phyloP scores from a whole-genome alignment of 2,888 invertebrate genomes.

The Apodemia zela region DNA sequence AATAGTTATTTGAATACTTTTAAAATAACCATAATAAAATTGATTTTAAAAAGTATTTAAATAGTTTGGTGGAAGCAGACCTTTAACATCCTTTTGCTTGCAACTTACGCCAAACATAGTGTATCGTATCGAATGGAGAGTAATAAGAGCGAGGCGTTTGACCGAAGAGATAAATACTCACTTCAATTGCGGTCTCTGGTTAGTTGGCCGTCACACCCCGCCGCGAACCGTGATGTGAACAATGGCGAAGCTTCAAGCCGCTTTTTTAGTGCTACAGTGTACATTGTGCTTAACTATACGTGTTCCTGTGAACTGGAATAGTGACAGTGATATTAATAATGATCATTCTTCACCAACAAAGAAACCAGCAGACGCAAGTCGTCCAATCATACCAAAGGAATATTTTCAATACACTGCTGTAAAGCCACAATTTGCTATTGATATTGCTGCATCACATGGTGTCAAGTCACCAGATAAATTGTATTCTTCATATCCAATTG shows the following conservation, averaged over 20 bases:
- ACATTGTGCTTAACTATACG: conserved; percentile 57
- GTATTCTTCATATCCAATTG: conserved; percentile 55
- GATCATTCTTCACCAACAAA: conserved; percentile 39
- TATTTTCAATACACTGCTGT: conserved; percentile 65
- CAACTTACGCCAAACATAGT: conserved; percentile 39
- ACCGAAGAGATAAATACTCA: conserved; percentile 77
- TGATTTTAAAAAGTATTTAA: too few relatives aligned
- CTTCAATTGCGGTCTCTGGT: conserved; percentile 52
- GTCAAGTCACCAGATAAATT: conserved; percentile 57
- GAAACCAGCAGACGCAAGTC: conserved; percentile 32
- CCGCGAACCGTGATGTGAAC: conserved; percentile 69
- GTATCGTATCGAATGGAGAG: conserved; percentile 59
- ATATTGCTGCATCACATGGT: conserved; percentile 62
- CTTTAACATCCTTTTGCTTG: conserved; percentile 31
- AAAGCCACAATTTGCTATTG: conserved; percentile 64
- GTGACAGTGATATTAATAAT: conserved; percentile 57
- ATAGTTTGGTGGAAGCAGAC: too few relatives aligned
- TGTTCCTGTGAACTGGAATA: conserved; percentile 60
- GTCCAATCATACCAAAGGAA: conserved; percentile 46
- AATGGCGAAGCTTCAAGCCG: conserved; percentile 54
- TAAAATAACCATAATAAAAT: too few relatives aligned
- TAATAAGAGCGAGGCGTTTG: conserved; percentile 64
- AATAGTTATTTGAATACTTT: too few relatives aligned
- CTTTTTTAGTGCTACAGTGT: conserved; percentile 53
- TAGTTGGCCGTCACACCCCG: conserved; percentile 61